phyloP scores from a whole-genome alignment of 2,888 invertebrate species.

The Parnassius mnemosyne region DNA sequence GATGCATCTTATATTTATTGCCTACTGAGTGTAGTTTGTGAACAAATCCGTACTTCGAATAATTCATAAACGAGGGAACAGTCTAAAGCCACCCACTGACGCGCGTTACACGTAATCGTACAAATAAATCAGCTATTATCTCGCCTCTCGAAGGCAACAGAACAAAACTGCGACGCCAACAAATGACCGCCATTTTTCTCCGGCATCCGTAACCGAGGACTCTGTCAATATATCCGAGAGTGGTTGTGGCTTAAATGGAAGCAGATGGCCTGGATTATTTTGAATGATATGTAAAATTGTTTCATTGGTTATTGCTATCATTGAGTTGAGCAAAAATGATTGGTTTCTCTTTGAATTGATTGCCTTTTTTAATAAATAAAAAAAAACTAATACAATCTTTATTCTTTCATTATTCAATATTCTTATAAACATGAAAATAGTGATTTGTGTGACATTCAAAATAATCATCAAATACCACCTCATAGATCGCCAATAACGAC shows the following conservation, averaged over 20 bases:
- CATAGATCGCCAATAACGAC: no score
- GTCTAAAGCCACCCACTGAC: constrained; percentile 36
- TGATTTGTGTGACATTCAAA: no score
- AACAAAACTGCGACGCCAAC: constrained; percentile 76
- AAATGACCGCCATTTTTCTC: constrained; percentile 78
- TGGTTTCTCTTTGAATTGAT: no score
- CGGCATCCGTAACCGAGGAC: constrained; percentile 73
- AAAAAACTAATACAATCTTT: no score
- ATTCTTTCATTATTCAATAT: no score
- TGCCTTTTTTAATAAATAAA: no score
- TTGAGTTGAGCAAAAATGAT: no score
- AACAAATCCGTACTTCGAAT: not conserved
- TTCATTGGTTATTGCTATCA: no score
- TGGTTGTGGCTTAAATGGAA: constrained; percentile 31
- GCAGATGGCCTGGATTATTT: constrained; percentile 30
- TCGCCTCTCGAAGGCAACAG: constrained; percentile 75
- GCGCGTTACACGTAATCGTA: constrained; percentile 66
- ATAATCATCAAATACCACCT: no score
- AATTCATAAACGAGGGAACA: constrained; percentile 27
- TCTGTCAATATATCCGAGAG: constrained; percentile 75
- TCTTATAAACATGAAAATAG: no score
- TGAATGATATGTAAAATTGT: no score
- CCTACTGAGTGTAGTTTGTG: not conserved
- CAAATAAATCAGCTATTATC: constrained; percentile 77
- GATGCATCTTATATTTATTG: no score